Conservation (phyloP, 2,797 vertebrate genomes). For the Pipistrellus pygmaeus region DNA sequence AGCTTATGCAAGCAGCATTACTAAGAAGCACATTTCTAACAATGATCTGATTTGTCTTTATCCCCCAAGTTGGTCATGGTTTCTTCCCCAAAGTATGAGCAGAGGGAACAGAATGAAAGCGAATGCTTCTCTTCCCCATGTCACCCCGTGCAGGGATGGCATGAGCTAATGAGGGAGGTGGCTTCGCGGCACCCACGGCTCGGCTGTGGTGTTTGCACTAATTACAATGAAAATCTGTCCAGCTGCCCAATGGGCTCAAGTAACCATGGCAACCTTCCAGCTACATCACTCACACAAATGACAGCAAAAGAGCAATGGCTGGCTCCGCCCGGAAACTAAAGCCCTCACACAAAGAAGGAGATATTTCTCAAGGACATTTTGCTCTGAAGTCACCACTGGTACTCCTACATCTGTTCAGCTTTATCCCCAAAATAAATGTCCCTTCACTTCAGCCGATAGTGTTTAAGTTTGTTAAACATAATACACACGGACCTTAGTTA, state of each 20-base stretch:
- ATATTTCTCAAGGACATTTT: slow-evolving; percentile 78
- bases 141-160: background rate
- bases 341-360: background rate
- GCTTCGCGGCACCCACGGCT: slow-evolving; percentile 24
- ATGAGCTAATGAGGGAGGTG: slow-evolving; percentile 29
- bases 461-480: slow-evolving; percentile 77
- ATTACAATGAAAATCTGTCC: slow-evolving; percentile 67
- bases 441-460: slow-evolving; percentile 67
- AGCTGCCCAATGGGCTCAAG: slow-evolving; percentile 65
- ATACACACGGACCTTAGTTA: slow-evolving; percentile 71
- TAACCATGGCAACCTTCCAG: slow-evolving; percentile 88
- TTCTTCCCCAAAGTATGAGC: background rate
- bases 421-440: slow-evolving; percentile 75
- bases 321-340: slow-evolving; percentile 14
- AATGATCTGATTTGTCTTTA: slow-evolving; percentile 25
- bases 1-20: background rate
- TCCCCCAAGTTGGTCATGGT: background rate
- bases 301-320: slow-evolving; percentile 52
- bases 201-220: background rate
- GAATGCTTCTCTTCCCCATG: background rate
- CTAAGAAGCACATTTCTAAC: slow-evolving; percentile 61
- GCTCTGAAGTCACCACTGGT: slow-evolving; percentile 61
- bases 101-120: background rate
- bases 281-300: slow-evolving; percentile 78
- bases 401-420: slow-evolving; percentile 65